phyloP scores from a whole-genome alignment of 2,888 invertebrate species.

The Plebejus melissa region DNA sequence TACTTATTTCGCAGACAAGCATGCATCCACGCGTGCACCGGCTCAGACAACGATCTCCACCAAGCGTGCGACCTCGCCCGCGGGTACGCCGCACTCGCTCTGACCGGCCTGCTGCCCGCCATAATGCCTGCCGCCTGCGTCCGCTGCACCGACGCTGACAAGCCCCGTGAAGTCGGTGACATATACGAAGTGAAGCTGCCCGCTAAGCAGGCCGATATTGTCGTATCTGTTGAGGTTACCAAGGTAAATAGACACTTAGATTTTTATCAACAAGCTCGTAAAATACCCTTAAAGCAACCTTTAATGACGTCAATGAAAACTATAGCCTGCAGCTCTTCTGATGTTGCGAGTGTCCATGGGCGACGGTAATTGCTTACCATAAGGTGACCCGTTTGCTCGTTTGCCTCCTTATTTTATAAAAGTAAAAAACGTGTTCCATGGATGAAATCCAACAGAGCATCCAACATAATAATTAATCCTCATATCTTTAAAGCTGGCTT shows the following conservation, averaged over 20 bases:
- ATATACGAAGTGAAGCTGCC: slow-evolving; percentile 83
- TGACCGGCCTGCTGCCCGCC: slow-evolving; percentile 78
- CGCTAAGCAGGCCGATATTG: slow-evolving; percentile 87
- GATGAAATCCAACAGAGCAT: too few relatives aligned
- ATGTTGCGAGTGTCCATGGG: too few relatives aligned
- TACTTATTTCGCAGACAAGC: slow-evolving; percentile 75
- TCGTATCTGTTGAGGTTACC: slow-evolving; percentile 85
- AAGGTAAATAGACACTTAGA: slow-evolving; percentile 44
- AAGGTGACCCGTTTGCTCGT: too few relatives aligned
- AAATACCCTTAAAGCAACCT: too few relatives aligned
- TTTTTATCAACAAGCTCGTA: too few relatives aligned
- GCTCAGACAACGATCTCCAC: slow-evolving; percentile 54
- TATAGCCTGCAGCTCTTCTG: too few relatives aligned
- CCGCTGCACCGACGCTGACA: slow-evolving; percentile 72
- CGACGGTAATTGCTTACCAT: too few relatives aligned
- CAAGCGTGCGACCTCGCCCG: slow-evolving; percentile 83
- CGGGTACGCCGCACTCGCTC: slow-evolving; percentile 83
- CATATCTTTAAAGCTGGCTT: too few relatives aligned
- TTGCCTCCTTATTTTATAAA: too few relatives aligned
- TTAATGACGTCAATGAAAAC: too few relatives aligned
- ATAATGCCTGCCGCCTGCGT: slow-evolving; percentile 82
- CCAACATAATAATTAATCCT: too few relatives aligned
- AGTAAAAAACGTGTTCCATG: too few relatives aligned
- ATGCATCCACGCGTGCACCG: slow-evolving; percentile 83
- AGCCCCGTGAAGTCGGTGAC: slow-evolving; percentile 74